A percentile compares a stretch with the other conserved stretches of the same genome.
These are phyloP conservation scores for Ophion costatus DNA, from an alignment of 2,888 invertebrate genomes.

Conservation along the genomic window DNA sequence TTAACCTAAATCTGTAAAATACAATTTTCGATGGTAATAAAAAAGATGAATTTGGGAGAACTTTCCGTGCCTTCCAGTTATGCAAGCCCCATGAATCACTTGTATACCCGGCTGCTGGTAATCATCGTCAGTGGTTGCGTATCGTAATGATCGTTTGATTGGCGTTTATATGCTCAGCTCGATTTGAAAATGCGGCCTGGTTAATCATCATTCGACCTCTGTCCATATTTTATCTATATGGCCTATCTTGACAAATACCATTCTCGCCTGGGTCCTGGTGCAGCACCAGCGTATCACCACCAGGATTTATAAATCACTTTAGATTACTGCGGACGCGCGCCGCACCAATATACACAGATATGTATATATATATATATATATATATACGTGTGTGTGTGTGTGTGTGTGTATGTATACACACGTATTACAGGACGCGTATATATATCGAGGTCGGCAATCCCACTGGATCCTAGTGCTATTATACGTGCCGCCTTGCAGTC, in stretches of 20 bases:
- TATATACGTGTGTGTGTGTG: too few species aligned
- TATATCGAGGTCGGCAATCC: conserved; percentile 11
- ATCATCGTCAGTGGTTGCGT: neutral
- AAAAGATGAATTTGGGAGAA: too few species aligned
- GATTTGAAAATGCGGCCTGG: conserved; percentile 8
- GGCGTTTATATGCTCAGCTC: neutral
- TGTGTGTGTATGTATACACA: conserved; percentile 13
- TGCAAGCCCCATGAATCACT: neutral
- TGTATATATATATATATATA: neutral
- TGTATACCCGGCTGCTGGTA: neutral
- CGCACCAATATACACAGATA: conserved; percentile 31
- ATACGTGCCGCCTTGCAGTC: conserved; percentile 48
- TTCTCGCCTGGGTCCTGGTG: conserved; percentile 24
- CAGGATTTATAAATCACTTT: conserved; percentile 62
- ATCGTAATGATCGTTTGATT: neutral
- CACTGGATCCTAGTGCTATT: conserved; percentile 34
- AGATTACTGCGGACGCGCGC: conserved; percentile 60
- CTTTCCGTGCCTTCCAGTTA: neutral
- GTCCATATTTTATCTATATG: conserved; percentile 33
- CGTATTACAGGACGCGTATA: conserved; percentile 11
- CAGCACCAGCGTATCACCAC: conserved; percentile 38
- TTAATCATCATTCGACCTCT: conserved; percentile 46
- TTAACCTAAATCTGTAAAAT: neutral
- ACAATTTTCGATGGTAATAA: neutral
- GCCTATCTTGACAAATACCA: conserved; percentile 56